Evolutionary conservation across 2,797 vertebrate genomes (phyloP).

Genomic region (Sebastes trivittatus): DNA sequence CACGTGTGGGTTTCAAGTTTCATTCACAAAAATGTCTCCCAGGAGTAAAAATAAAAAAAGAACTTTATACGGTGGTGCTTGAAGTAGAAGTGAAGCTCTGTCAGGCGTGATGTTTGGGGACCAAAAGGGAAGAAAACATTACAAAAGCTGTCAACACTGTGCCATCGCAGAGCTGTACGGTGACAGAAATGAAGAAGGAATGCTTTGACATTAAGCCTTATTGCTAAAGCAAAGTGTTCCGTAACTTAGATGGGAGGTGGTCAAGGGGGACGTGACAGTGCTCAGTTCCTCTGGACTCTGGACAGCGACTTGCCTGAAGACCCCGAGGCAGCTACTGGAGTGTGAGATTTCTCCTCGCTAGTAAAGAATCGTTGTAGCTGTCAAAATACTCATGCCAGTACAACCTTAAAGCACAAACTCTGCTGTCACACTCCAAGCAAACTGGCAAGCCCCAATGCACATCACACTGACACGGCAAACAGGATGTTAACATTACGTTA

Average conservation of each 20-base stretch:
- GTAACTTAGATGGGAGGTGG: not conserved
- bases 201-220: not conserved
- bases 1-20: not conserved
- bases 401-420: not conserved
- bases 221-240: not conserved
- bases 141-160: not conserved
- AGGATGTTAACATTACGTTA: not conserved
- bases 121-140: not conserved
- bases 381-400: not conserved
- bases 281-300: not conserved
- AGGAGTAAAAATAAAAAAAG: not conserved
- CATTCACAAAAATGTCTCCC: not conserved
- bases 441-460: not conserved
- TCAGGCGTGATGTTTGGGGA: not conserved
- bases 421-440: not conserved
- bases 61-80: not conserved
- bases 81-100: not conserved
- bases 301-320: not conserved
- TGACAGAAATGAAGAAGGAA: constrained; percentile 4
- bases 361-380: not conserved
- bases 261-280: not conserved
- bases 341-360: not conserved
- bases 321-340: not conserved
- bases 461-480: not conserved
- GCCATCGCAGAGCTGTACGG: not conserved